These are phyloP conservation scores for Oreocharis arfaki DNA, from an alignment of 2,113 vertebrate species.

Conservation along the genomic window DNA sequence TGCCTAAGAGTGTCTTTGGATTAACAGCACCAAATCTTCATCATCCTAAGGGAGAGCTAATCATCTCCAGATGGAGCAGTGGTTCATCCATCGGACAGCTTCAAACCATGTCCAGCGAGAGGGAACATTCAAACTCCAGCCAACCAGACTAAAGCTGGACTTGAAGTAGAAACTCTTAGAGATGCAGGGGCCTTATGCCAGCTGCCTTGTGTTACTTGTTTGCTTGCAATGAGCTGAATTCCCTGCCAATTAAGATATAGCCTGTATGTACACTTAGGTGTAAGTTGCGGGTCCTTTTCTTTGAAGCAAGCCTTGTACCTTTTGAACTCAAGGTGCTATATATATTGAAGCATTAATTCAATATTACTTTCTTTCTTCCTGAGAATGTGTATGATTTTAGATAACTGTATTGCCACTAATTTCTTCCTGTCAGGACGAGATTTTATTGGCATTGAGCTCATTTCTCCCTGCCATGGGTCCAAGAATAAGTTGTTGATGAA, in stretches of 20 bases:
- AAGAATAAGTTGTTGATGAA: neutral
- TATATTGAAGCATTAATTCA: neutral
- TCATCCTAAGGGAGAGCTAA: neutral
- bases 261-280: neutral
- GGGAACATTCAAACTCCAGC: neutral
- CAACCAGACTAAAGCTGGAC: neutral
- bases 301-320: neutral
- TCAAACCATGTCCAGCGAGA: rapidly evolving
- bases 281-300: neutral
- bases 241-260: neutral
- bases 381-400: neutral
- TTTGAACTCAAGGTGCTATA: neutral
- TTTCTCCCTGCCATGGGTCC: neutral
- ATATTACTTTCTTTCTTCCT: neutral
- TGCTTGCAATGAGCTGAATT: neutral
- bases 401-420: neutral
- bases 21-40: neutral
- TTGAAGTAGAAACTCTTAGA: neutral
- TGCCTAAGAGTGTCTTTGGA: neutral
- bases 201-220: neutral
- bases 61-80: neutral
- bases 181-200: neutral
- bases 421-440: neutral
- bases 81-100: neutral
- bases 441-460: neutral